Base-by-base conservation (phyloP, 2,888 invertebrate species). In the Conchocele bisecta region DNA sequence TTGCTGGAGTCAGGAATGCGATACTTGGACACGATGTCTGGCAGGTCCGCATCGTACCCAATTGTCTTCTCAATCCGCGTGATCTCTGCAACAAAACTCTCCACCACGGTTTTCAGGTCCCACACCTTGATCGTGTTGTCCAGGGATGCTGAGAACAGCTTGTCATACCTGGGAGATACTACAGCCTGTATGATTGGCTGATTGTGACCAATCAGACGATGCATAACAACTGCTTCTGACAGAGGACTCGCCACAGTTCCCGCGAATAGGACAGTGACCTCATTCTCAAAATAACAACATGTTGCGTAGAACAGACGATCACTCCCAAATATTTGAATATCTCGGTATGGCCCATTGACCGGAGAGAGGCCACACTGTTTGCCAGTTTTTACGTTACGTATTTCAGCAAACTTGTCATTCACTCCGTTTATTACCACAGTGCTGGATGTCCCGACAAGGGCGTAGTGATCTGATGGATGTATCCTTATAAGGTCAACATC, bases 81-180 rank as follows among this genome's bases (percentile, higher is more conserved):
- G 35, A 75, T n/a, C 39, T 75, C 66, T 3, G 41, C 20, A 29
- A 29, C 31, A 24, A 70, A 70, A 7, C 41, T 42, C 15, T 41
- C 41, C 17, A 75, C 24, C 6, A 70, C 66, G 15, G 58, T 20
- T 20, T 70, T 41, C 26, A 75, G 58, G 54, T 75, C 69, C 75
- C 75, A 75, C 3, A 75, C 75, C 59, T 83, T 84, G 41, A 86
- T 73, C 15, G 77, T 81, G 65, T 84, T 84, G 64, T 86, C 86
- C 9, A 29, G 11, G 7, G 79, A 64, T 2, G 77, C 81, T 5
- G 86, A 79, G 4, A 83, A 56, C 54, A 86, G 51, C 26, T 48
- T 29, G 26, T 50, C 61, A 44, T 76, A 44, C 35, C 72, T 73
- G 6, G 64, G 24, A 3, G 69, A 64, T 20, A 79, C 39, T n/a